Conservation (phyloP, 2,113 vertebrate genomes). For the Peromyscus polionotus region DNA sequence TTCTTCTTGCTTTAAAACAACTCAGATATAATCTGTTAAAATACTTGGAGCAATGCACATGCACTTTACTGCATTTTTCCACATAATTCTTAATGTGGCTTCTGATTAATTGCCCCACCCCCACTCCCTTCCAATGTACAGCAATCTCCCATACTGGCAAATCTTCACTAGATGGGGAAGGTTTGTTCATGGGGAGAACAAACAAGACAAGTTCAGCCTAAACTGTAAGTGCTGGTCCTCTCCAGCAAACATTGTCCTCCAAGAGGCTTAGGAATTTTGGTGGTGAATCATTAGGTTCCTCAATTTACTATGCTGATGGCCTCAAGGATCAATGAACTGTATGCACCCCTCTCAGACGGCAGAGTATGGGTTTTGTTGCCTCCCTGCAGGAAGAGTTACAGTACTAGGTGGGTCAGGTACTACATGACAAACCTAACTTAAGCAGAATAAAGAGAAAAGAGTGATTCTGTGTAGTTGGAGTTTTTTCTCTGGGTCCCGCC, state of each 20-base stretch:
- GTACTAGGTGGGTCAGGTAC: neutral
- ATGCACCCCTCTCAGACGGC: neutral
- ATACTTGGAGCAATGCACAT: neutral
- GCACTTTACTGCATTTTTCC: neutral
- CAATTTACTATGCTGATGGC: neutral
- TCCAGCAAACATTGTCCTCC: neutral
- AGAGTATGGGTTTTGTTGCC: neutral
- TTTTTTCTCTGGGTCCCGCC: too few species aligned
- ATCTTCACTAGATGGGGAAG: neutral
- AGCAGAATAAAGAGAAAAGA: neutral
- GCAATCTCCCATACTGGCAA: neutral
- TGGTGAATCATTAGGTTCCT: neutral
- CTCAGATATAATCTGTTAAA: neutral
- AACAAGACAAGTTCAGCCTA: neutral
- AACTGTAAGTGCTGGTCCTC: too few species aligned
- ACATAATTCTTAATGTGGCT: neutral
- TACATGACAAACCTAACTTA: neutral
- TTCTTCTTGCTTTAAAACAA: neutral
- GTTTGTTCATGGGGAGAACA: neutral
- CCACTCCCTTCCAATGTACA: neutral
- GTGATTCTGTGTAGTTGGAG: neutral
- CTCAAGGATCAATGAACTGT: neutral
- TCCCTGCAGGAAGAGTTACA: neutral
- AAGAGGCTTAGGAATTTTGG: neutral
- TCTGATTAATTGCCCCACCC: neutral